These are phyloP conservation scores for Drosophila lacicola DNA, from an alignment of 2,888 invertebrate species.

Conservation along the genomic window DNA sequence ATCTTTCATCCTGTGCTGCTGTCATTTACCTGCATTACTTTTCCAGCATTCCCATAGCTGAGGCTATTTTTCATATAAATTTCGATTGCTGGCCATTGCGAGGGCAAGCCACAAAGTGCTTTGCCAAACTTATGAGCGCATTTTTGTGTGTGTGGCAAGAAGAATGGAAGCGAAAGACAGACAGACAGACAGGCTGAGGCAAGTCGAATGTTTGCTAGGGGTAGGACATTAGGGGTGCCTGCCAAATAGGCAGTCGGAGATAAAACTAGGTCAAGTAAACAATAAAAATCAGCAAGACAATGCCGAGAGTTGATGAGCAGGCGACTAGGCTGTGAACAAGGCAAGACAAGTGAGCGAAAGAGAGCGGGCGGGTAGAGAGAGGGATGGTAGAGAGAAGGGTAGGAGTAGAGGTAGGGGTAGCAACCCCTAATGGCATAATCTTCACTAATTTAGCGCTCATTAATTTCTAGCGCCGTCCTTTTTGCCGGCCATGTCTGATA, in stretches of 20 bases:
- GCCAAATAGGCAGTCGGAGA: constrained; percentile 12
- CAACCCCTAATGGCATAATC: constrained; percentile 82
- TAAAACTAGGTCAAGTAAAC: constrained; percentile 76
- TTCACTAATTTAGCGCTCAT: constrained; percentile 82
- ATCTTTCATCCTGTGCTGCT: background rate
- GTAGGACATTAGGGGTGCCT: constrained; percentile 51
- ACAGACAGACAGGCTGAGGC: background rate
- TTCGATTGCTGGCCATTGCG: constrained; percentile 54
- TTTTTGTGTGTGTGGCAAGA: constrained; percentile 54
- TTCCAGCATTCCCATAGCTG: constrained; percentile 42
- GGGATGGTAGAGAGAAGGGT: constrained; percentile 7
- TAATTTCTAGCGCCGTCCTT: constrained; percentile 72
- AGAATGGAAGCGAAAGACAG: background rate
- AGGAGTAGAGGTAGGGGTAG: constrained; percentile 23
- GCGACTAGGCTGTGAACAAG: constrained; percentile 51
- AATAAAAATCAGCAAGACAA: constrained; percentile 78
- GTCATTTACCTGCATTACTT: constrained; percentile 42
- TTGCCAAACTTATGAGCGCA: constrained; percentile 55
- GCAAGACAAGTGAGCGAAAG: constrained; percentile 8
- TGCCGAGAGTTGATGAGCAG: constrained; percentile 59
- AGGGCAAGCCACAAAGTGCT: constrained; percentile 41
- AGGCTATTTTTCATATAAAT: constrained; percentile 65
- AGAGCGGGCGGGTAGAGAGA: no score
- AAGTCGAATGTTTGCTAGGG: background rate
- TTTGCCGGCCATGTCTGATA: constrained; percentile 36